These are phyloP conservation scores for Vulpes lagopus DNA, from an alignment of 2,113 vertebrate genomes.

Conservation along the genomic window DNA sequence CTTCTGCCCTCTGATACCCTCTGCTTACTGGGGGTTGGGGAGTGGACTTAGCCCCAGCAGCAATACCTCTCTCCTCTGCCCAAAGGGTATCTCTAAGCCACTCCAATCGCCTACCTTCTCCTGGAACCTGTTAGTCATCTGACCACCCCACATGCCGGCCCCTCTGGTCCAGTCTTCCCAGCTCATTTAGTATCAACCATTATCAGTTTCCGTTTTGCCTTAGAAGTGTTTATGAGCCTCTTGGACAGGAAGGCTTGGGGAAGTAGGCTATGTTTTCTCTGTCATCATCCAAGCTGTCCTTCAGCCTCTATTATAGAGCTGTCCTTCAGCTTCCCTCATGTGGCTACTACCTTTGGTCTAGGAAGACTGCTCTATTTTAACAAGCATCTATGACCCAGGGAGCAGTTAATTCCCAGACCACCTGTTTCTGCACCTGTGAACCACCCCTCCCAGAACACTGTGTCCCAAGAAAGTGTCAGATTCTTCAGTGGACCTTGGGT, in stretches of 20 bases:
- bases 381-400: not conserved
- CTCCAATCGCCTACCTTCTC: not conserved
- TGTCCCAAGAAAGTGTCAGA: not conserved
- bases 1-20: not conserved
- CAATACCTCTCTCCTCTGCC: not conserved
- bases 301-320: not conserved
- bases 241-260: not conserved
- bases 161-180: not conserved
- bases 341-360: not conserved
- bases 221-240: not conserved
- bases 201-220: not conserved
- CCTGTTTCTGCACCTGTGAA: conserved; percentile 24
- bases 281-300: not conserved
- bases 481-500: not conserved
- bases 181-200: not conserved
- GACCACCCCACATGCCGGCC: not conserved
- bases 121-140: not conserved
- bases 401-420: conserved; percentile 46
- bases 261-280: not conserved
- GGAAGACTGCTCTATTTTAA: conserved; percentile 50
- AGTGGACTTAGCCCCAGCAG: not conserved
- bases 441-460: not conserved
- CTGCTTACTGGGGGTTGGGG: not conserved
- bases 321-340: not conserved
- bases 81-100: not conserved